These are phyloP conservation scores for Cebus imitator DNA, from an alignment of 2,113 vertebrate species.

Conservation along the genomic window DNA sequence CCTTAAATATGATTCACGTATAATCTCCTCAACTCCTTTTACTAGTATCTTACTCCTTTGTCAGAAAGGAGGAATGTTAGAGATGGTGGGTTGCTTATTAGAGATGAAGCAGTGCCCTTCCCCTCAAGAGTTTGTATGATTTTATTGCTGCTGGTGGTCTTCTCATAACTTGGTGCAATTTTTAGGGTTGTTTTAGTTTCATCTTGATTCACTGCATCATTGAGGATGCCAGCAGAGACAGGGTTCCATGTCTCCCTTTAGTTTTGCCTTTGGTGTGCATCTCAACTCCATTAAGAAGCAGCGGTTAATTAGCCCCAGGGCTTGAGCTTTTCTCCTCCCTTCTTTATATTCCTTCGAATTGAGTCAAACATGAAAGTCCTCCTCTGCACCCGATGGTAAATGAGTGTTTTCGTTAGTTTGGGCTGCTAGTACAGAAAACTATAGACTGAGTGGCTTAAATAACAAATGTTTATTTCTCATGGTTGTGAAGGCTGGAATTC, in stretches of 20 bases:
- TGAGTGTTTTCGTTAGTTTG: not conserved
- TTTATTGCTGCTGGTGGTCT: not conserved
- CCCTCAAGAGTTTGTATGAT: not conserved
- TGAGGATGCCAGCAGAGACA: not conserved
- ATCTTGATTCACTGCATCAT: not conserved
- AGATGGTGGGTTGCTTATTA: not conserved
- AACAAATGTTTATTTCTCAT: not conserved
- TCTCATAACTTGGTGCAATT: not conserved
- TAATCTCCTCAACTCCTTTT: not conserved
- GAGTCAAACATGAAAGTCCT: not conserved
- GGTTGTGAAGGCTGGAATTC: not conserved
- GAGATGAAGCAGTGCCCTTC: not conserved
- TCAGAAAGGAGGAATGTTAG: not conserved
- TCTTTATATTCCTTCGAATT: not conserved
- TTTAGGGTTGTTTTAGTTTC: not conserved
- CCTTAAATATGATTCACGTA: not conserved
- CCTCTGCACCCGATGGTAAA: not conserved
- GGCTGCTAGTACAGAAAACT: not conserved
- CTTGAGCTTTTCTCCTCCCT: not conserved
- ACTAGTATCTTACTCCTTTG: not conserved
- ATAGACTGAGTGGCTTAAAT: not conserved
- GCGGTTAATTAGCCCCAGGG: not conserved
- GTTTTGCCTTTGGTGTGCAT: not conserved
- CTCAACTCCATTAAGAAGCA: not conserved
- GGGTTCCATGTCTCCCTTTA: not conserved